These are phyloP conservation scores for Corydoras maculifer DNA, from an alignment of 2,113 vertebrate genomes.

Conservation along the genomic window DNA sequence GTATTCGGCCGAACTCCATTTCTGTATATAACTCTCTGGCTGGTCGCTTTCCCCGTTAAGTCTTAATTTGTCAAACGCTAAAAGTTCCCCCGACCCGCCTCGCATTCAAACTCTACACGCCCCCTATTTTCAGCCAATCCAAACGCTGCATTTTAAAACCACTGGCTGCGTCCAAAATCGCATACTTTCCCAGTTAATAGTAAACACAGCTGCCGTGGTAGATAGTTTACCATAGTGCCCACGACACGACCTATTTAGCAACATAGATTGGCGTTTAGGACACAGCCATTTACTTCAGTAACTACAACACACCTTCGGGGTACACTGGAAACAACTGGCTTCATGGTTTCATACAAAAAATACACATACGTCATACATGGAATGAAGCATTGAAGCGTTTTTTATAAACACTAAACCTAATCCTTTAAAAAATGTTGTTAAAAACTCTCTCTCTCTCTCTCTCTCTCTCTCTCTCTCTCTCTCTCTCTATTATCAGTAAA, in stretches of 20 bases:
- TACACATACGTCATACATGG: no score
- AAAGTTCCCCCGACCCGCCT: constrained; percentile 17
- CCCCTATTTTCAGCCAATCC: constrained; percentile 39
- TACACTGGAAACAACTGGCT: no score
- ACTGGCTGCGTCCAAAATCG: background rate
- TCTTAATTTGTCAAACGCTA: background rate
- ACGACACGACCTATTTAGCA: background rate
- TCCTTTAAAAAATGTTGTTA: no score
- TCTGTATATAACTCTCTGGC: background rate
- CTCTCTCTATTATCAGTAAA: no score
- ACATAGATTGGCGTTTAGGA: background rate
- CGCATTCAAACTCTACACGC: constrained; percentile 36
- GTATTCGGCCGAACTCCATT: constrained; percentile 29
- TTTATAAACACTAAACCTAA: no score
- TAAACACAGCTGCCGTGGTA: background rate
- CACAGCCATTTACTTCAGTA: background rate
- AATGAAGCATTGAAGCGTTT: no score
- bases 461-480: no score
- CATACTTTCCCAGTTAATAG: background rate
- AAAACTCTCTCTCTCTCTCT: no score
- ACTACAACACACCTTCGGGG: background rate
- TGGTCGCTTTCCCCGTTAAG: background rate
- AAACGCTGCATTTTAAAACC: constrained; percentile 43
- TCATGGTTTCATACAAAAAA: no score
- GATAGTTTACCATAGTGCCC: background rate